Conservation (phyloP, 2,113 vertebrate species). For the Rana temporaria region DNA sequence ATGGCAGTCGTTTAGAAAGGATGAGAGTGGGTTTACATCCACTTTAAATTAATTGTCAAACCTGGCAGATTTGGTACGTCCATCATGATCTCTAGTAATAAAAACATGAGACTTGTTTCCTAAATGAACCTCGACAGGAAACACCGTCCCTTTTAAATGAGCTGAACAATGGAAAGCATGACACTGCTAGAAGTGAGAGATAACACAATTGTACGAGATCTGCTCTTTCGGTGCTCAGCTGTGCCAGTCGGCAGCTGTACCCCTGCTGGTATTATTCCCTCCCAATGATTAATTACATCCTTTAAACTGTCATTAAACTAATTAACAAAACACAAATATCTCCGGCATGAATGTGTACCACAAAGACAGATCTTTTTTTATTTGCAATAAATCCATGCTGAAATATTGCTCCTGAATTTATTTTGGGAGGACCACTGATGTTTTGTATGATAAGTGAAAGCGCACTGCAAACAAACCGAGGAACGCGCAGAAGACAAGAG, state of each 20-base stretch:
- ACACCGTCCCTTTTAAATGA: not conserved
- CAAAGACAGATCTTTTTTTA: not conserved
- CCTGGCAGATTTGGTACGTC: no score
- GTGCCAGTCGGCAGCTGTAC: slow-evolving; percentile 45
- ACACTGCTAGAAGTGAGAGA: not conserved
- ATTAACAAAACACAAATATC: slow-evolving; percentile 51
- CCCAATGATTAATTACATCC: slow-evolving; percentile 48
- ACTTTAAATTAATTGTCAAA: no score
- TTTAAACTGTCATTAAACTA: slow-evolving; percentile 49
- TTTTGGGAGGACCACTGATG: not conserved
- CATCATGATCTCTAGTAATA: no score
- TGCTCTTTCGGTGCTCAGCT: not conserved
- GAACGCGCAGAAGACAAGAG: not conserved
- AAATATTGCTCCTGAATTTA: slow-evolving; percentile 19
- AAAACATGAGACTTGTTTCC: not conserved
- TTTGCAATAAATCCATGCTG: not conserved
- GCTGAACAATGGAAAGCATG: not conserved
- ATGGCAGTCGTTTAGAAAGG: no score
- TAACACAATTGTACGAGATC: slow-evolving; percentile 8
- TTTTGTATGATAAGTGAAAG: not conserved
- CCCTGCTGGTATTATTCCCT: slow-evolving; percentile 29
- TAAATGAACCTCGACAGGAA: not conserved
- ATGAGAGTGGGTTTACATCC: no score
- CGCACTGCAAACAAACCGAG: not conserved
- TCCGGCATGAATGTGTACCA: slow-evolving; percentile 8